Evolutionary conservation across 2,797 vertebrate genomes (phyloP), one percentile per base, ranked within the genome.

Genomic region (Girardinus metallicus): DNA sequence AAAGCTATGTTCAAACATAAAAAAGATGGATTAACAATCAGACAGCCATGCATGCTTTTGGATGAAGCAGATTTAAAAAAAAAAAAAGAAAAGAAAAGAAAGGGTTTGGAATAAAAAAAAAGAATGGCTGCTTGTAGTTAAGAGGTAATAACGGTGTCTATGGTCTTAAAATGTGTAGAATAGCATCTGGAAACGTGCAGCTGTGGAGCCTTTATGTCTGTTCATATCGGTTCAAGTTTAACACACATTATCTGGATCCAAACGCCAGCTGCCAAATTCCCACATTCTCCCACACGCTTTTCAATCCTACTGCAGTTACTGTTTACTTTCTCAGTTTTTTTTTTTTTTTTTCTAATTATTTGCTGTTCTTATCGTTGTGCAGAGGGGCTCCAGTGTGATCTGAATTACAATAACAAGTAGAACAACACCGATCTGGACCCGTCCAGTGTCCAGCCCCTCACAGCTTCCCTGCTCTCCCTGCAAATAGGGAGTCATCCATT

Each of bases 381-480:
- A 46, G 44, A 77, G 62, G 75, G 76, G 66, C 36, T 84, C 75
- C 47, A 76, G 89, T 94, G 94, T 92, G 93, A 92, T 93, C 90
- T 90, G 93, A 95, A 95, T 94, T 72, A 86, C 83, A 94, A 95
- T 85, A 87, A 80, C 79, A 85, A 76, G 73, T 82, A 87, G 72
- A 88, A 88, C 77, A 71, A 80, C 88, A 84, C 83, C 26, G 82
- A 89, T 83, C 82, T 36, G 51, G 64, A 80, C 73, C 66, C 82
- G 76, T 74, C 76, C 74, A 18, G 74, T 39, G 84, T 81, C 46
- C 77, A 85, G 82, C 23, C 79, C 83, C 76, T 75, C 70, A 43
- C 78, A 71, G 75, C 80, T 76, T 78, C 80, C 78, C 79, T 70
- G 81, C 62, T 85, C 81, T 83, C 86, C 88, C 85, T 90, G 87